These are phyloP conservation scores for Chlorodrepanis virens DNA, from an alignment of 2,113 vertebrate genomes.

Conservation along the genomic window DNA sequence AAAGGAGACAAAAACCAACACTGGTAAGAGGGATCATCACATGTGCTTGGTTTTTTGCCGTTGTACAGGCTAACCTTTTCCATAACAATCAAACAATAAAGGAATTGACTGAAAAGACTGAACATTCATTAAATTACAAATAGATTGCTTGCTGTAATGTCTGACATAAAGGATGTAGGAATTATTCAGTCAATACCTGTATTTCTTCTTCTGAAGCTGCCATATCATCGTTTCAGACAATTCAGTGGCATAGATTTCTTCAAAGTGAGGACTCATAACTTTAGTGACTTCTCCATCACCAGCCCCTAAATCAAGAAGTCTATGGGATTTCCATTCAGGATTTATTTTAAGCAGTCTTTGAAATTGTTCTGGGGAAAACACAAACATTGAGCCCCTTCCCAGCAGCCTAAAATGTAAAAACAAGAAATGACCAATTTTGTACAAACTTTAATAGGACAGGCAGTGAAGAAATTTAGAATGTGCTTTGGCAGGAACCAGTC, in stretches of 20 bases:
- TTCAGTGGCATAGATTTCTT: constrained; percentile 92
- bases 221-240: constrained; percentile 95
- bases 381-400: constrained; percentile 96
- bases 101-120: not conserved
- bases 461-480: not conserved
- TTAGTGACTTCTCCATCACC: constrained; percentile 95
- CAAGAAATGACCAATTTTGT: not conserved
- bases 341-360: constrained; percentile 84
- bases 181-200: constrained; percentile 75
- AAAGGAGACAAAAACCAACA: not conserved
- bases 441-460: not conserved
- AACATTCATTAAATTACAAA: not conserved
- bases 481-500: not conserved
- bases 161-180: not conserved
- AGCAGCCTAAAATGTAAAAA: constrained; percentile 81
- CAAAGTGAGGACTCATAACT: constrained; percentile 92
- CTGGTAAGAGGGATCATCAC: not conserved
- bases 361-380: constrained; percentile 93
- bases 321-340: constrained; percentile 87
- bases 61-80: not conserved
- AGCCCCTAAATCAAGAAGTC: constrained; percentile 93
- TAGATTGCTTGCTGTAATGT: not conserved
- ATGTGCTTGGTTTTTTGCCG: not conserved
- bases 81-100: not conserved
- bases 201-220: constrained; percentile 94